Percentiles rank a stretch among this genome's conserved stretches.
phyloP scores from a whole-genome alignment of 2,888 invertebrate genomes.

The Hirtodrosophila duncani region DNA sequence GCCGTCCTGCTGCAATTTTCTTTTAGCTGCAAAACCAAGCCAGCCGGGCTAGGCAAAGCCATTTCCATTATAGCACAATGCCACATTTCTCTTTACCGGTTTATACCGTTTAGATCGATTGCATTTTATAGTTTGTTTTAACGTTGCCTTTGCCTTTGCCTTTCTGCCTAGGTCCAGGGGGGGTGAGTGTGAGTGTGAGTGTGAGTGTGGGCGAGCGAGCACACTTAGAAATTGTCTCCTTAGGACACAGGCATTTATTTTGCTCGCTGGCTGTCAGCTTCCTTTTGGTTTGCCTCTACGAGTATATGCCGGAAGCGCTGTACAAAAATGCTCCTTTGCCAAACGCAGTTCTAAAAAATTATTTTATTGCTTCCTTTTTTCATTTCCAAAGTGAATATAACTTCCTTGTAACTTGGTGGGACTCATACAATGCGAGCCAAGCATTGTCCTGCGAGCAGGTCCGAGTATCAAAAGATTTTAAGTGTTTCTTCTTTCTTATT shows the following conservation, averaged over 20 bases:
- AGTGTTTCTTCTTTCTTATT: constrained; percentile 7
- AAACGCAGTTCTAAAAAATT: constrained; percentile 45
- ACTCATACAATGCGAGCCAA: constrained; percentile 40
- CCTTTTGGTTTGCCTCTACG: not conserved
- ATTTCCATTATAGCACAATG: constrained; percentile 68
- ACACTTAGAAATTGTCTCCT: constrained; percentile 45
- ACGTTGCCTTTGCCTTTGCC: constrained; percentile 33
- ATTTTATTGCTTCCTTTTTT: constrained; percentile 69
- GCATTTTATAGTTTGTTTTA: constrained; percentile 74
- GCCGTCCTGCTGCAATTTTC: constrained; percentile 52
- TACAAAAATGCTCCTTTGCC: constrained; percentile 55
- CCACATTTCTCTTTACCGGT: constrained; percentile 69
- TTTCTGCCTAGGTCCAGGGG: constrained; percentile 24
- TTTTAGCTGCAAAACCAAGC: constrained; percentile 18
- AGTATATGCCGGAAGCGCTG: constrained; percentile 64
- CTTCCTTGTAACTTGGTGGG: constrained; percentile 57
- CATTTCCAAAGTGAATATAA: constrained; percentile 45
- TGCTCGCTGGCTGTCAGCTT: constrained; percentile 1
- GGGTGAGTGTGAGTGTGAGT: constrained; percentile 25
- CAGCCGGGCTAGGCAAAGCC: constrained; percentile 53
- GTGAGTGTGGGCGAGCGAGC: constrained; percentile 17
- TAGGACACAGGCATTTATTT: constrained; percentile 35
- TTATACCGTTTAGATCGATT: constrained; percentile 72
- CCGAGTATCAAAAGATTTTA: no score
- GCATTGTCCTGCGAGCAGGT: constrained; percentile 51